Percentiles rank a stretch among this genome's conserved stretches.
Evolutionary conservation across 2,797 vertebrate genomes (phyloP).

Genomic region (Sandelia bainsii): DNA sequence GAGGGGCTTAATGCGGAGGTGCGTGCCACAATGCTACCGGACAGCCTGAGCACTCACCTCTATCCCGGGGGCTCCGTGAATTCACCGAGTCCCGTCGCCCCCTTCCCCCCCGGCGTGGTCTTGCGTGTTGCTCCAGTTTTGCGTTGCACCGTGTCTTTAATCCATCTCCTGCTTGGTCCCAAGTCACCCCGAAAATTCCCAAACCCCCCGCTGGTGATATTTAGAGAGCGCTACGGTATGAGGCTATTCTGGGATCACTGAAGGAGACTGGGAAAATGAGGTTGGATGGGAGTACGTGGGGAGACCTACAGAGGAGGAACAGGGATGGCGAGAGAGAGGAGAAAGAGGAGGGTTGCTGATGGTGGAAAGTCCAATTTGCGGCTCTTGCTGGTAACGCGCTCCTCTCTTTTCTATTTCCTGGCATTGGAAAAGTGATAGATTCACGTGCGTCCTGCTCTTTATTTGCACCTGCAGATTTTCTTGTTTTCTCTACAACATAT

Average conservation of each 20-base stretch:
- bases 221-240: conserved; percentile 35
- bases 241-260: conserved; percentile 43
- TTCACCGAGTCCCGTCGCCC: conserved; percentile 85
- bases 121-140: conserved; percentile 86
- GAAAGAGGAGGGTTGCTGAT: conserved; percentile 51
- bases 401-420: conserved; percentile 43
- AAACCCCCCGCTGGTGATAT: conserved; percentile 5
- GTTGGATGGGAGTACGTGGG: conserved; percentile 38
- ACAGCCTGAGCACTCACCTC: conserved; percentile 78
- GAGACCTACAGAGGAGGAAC: conserved; percentile 45
- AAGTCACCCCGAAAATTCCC: conserved; percentile 52
- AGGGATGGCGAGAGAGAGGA: conserved; percentile 35
- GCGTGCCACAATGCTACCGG: conserved; percentile 9
- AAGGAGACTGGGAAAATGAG: conserved; percentile 34
- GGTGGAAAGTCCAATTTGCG: conserved; percentile 75
- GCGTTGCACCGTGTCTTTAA: conserved; percentile 72
- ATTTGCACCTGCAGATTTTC: conserved; percentile 32
- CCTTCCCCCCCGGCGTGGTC: conserved; percentile 84
- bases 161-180: conserved; percentile 73
- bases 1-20: conserved; percentile 2
- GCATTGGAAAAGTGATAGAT: conserved; percentile 50
- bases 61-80: conserved; percentile 85
- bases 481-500: neutral
- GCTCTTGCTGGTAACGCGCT: conserved; percentile 61
- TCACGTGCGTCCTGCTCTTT: conserved; percentile 65